phyloP scores from a whole-genome alignment of 2,113 vertebrate species.

The Perognathus longimembris region DNA sequence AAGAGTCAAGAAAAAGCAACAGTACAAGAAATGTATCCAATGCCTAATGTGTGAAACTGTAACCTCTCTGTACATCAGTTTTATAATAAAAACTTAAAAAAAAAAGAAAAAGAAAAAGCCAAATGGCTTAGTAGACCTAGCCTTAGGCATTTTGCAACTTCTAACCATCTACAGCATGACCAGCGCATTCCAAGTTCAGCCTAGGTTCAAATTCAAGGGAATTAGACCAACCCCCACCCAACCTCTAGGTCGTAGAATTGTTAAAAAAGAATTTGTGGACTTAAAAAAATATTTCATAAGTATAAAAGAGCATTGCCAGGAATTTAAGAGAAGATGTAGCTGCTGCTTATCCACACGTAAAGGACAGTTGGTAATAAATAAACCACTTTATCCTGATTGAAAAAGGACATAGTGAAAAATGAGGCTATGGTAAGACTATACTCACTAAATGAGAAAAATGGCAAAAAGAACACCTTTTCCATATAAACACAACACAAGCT shows the following conservation, averaged over 20 bases:
- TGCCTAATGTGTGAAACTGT: too few relatives aligned
- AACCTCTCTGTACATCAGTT: too few relatives aligned
- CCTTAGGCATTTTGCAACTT: background rate
- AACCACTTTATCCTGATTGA: background rate
- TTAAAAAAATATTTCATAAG: background rate
- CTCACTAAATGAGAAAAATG: background rate
- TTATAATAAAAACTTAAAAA: too few relatives aligned
- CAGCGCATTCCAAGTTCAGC: background rate
- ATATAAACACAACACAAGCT: background rate
- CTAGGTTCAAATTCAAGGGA: background rate
- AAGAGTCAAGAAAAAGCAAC: too few relatives aligned
- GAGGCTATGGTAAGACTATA: background rate
- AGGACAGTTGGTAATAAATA: background rate
- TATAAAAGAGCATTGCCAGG: background rate
- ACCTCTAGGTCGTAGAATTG: background rate
- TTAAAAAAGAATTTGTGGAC: background rate
- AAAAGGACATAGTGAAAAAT: background rate
- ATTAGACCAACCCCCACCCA: background rate
- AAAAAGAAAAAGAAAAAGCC: background rate
- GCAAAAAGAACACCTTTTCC: background rate
- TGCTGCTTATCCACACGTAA: background rate
- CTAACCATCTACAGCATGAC: too few relatives aligned
- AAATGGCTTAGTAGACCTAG: background rate
- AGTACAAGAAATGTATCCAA: too few relatives aligned
- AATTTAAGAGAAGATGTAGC: background rate